Evolutionary conservation across 1,140 invertebrate genomes (phyloP).

Genomic region (Oreohelix idahoensis): DNA sequence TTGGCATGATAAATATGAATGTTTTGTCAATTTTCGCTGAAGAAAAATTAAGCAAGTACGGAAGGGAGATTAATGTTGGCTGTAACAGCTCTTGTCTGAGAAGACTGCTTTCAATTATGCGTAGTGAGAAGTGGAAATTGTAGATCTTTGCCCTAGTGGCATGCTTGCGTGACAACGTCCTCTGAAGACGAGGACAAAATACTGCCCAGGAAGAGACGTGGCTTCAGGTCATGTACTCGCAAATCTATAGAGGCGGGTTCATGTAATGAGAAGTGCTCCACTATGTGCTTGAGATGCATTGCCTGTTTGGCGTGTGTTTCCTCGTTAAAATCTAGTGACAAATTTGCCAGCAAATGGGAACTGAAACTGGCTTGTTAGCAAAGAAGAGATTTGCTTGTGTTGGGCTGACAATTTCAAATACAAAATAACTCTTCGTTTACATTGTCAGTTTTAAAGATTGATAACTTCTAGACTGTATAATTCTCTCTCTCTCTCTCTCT

Average conservation of each 20-base stretch:
- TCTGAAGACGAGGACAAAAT: neutral
- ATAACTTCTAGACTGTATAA: neutral
- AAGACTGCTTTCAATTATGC: neutral
- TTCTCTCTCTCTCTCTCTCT: neutral
- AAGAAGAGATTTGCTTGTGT: neutral
- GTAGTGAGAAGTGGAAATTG: neutral
- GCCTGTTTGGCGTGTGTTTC: neutral
- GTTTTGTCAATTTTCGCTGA: no score
- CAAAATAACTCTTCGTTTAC: neutral
- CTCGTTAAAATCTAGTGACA: neutral
- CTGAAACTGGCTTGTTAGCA: slow-evolving; percentile 9
- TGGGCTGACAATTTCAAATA: neutral
- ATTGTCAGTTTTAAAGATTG: neutral
- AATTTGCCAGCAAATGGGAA: neutral
- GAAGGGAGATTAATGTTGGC: no score
- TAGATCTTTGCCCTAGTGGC: neutral
- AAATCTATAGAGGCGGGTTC: neutral
- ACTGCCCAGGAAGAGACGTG: neutral
- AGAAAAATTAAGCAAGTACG: no score
- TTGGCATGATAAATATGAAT: no score
- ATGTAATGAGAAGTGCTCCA: neutral
- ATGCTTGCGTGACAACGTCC: neutral
- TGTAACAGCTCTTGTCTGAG: no score
- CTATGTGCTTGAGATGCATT: neutral
- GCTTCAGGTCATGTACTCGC: neutral